Evolutionary conservation across 1,140 invertebrate genomes (phyloP), one percentile per base, ranked within the genome.

Genomic region (Sycophaga agraensis): DNA sequence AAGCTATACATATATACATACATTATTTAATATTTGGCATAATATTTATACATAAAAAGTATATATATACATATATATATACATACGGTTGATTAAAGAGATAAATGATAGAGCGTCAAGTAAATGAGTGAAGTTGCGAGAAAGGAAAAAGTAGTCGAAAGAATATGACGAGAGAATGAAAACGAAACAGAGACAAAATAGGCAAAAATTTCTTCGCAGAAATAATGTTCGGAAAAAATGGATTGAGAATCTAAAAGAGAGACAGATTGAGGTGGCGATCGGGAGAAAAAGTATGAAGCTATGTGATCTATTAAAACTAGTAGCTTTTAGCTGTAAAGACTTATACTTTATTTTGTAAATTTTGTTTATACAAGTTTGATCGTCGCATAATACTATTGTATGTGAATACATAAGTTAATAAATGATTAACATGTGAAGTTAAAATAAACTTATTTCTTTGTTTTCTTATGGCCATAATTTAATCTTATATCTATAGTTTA

Each of bases 301-400:
- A 81, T 80, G 79, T 81, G 79, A 80, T 81, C 75, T 74, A 80
- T 77, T 78, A 78, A 73, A 77, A 71, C 68, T 78, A 81, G 76
- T 81, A 81, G 78, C 78, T 81, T 79, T 79, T 80, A 81, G 79
- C 72, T 79, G 77, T 81, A 79, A 81, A 81, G 75, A 80, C 75
- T 79, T 79, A 78, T 78, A 79, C 77, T 78, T 81, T 80, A 79
- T 81, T 81, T 81, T 81, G 79, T 81, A 81, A 81, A 81, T 81
- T 81, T 81, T 81, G 79, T 81, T 81, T 81, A 81, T 81, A 81
- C 74, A 79, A 79, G 75, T 80, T 81, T 80, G 76, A 80, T 80
- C 73, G 77, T 81, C 77, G 78, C 79, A 81, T 81, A 78, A 79
- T 79, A 80, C 72, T 80, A 80, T 76, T 80, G 79, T 79, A 81